These are phyloP conservation scores for human (Homo sapiens) DNA, from an alignment of 2,113 vertebrate species.

Conservation along the genomic window GRCh38 chr1:183687001-183687500, in stretches of 20 bases:
- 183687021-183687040: background rate
- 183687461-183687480: background rate
- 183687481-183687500: background rate
- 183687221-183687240: background rate
- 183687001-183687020: background rate
- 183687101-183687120: background rate
- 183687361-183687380: background rate
- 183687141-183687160: background rate
- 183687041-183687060: background rate
- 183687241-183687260: background rate
- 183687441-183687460: background rate
- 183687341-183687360: background rate
- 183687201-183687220: background rate
- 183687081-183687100: background rate
- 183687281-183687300: background rate
- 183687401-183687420: background rate
- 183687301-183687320: background rate
- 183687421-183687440: background rate
- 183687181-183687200: background rate
- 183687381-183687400: background rate
- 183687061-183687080: background rate
- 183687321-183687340: background rate
- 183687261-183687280: background rate
- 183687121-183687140: too few species aligned
- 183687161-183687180: background rate